Conservation (phyloP, 2,888 invertebrate genomes). For the Agrotis clavis region DNA sequence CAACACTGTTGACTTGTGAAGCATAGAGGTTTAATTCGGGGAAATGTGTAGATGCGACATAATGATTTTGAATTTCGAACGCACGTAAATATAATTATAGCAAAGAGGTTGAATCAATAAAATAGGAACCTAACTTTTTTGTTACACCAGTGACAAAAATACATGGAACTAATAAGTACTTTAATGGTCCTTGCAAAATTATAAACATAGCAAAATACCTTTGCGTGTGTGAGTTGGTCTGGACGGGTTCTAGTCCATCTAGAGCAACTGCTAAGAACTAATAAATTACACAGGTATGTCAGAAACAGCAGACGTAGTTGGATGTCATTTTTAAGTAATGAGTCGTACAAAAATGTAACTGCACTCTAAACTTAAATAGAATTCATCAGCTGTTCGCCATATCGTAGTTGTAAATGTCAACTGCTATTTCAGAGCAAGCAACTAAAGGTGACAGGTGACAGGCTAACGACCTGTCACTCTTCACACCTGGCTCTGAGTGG, state of each 20-base stretch:
- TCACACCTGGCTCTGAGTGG: constrained; percentile 49
- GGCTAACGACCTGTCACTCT: constrained; percentile 53
- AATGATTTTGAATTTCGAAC: constrained; percentile 20
- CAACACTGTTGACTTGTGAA: constrained; percentile 12
- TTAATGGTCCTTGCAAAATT: not conserved
- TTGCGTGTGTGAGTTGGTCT: not conserved
- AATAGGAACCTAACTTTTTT: not conserved
- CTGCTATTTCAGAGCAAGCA: constrained; percentile 31
- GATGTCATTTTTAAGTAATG: constrained; percentile 14
- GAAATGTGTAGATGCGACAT: constrained; percentile 36
- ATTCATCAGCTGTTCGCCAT: constrained; percentile 39
- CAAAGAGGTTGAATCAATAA: not conserved
- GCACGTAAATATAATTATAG: not conserved
- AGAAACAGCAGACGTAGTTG: constrained; percentile 1
- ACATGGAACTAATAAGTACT: not conserved
- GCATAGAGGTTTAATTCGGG: constrained; percentile 20
- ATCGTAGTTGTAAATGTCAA: constrained; percentile 33
- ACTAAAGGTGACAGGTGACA: constrained; percentile 48
- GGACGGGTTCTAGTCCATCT: not conserved
- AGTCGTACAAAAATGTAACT: not conserved
- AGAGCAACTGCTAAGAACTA: not conserved
- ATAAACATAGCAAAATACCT: not conserved
- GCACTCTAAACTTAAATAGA: constrained; percentile 15
- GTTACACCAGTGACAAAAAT: not conserved
- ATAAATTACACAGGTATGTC: not conserved